phyloP scores from a whole-genome alignment of 2,888 invertebrate genomes.

The Anticlea derivata region DNA sequence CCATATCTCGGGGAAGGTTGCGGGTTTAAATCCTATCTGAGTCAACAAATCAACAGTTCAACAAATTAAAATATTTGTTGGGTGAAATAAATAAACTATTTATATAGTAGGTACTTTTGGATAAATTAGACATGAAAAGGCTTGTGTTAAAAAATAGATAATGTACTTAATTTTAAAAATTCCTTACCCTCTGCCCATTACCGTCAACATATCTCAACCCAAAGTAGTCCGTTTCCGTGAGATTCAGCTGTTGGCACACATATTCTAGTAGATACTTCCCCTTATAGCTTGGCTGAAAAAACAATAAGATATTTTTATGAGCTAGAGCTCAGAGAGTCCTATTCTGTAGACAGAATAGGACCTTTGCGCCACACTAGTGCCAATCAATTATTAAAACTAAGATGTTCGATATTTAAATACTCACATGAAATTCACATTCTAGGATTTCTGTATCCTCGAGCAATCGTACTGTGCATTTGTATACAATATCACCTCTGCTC shows the following conservation, averaged over 20 bases:
- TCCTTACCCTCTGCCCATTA: conserved; percentile 92
- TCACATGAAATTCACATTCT: conserved; percentile 94
- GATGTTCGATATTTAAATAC: conserved; percentile 39
- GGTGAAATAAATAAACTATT: too few relatives aligned
- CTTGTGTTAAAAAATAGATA: too few relatives aligned
- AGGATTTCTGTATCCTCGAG: conserved; percentile 95
- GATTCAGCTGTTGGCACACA: conserved; percentile 94
- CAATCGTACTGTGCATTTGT: conserved; percentile 94
- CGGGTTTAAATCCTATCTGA: too few relatives aligned
- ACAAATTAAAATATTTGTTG: too few relatives aligned
- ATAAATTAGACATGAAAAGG: too few relatives aligned
- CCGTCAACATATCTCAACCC: conserved; percentile 96
- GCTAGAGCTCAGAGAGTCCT: too few relatives aligned
- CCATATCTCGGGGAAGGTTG: too few relatives aligned
- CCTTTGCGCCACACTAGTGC: too few relatives aligned
- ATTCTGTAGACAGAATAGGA: too few relatives aligned
- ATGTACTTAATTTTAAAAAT: neutral
- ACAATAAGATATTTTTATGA: conserved; percentile 3
- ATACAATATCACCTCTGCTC: conserved; percentile 91
- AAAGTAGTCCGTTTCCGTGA: conserved; percentile 97
- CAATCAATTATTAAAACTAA: too few relatives aligned
- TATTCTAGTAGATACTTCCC: conserved; percentile 95
- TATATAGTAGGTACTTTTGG: too few relatives aligned
- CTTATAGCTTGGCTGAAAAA: conserved; percentile 92
- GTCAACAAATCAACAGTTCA: too few relatives aligned